Evolutionary conservation across 1,140 invertebrate genomes (phyloP).

Genomic region (Potamilus streckersoni): DNA sequence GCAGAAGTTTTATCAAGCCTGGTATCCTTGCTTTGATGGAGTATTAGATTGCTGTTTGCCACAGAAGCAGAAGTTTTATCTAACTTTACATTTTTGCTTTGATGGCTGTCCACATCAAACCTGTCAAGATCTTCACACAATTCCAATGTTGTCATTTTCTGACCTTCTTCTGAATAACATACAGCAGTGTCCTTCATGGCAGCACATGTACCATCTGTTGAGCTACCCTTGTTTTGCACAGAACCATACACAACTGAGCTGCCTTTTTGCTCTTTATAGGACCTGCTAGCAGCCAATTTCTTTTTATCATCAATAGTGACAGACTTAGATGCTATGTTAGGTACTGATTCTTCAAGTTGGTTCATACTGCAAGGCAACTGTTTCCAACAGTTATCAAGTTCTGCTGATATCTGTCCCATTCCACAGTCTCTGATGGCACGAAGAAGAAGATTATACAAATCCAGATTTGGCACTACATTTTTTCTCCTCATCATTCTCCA

Average conservation of each 20-base stretch:
- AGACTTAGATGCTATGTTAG: too few species aligned
- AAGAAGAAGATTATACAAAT: slow-evolving; percentile 85
- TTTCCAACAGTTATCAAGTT: background rate
- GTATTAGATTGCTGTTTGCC: too few species aligned
- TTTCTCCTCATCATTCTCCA: slow-evolving; percentile 83
- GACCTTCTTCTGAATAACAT: background rate
- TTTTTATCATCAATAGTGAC: background rate
- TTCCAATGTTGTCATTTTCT: background rate
- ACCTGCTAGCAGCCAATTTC: background rate
- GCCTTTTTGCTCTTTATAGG: background rate
- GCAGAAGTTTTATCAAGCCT: background rate
- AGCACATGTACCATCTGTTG: background rate
- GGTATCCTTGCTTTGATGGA: background rate
- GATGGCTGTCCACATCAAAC: too few species aligned
- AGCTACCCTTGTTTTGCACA: background rate
- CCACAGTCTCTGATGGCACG: slow-evolving; percentile 83
- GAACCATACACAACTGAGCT: background rate
- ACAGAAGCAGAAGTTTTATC: too few species aligned
- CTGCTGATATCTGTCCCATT: slow-evolving; percentile 70
- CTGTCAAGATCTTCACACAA: background rate
- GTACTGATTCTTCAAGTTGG: too few species aligned
- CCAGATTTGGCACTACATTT: slow-evolving; percentile 77
- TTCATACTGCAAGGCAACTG: too few species aligned
- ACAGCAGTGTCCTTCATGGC: background rate
- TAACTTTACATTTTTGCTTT: too few species aligned